Evolutionary conservation across 2,113 vertebrate genomes (phyloP), one percentile per base, ranked within the genome.

Genomic region (Perognathus longimembris): DNA sequence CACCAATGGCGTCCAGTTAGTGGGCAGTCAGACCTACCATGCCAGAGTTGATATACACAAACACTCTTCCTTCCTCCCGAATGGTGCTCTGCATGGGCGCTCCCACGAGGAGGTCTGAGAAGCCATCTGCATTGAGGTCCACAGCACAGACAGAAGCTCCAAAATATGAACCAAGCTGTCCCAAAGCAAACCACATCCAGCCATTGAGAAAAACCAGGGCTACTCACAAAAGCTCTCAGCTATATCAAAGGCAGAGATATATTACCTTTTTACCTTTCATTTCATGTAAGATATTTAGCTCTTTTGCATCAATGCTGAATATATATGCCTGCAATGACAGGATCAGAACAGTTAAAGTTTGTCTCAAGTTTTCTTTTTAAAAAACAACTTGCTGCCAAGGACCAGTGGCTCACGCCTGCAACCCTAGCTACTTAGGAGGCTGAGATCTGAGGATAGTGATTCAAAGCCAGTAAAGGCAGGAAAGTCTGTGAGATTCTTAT

Each of bases 81-180:
- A 98, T 34, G 5, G 94, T 97, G 84, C 99, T 99, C 85, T 98
- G 97, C 99, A 99, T 98, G 1, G 99, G 99, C 14, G 99, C 99
- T 12, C 99, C 99, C 0, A 99, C 99, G 9, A 99, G 97, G 45
- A 99, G 98, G 91, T 99, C 99, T 2, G 99, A 99, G 32, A 99
- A 97, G 54, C 99, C 99, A 50, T 99, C 99, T 5, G 98, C 97
- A 2, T 99, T 99, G 95, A 99, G 98, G 97, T 99, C 99, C 87
- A 99, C 98, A 0, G 96, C 99, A 90, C 99, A 99, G 67, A 99
- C 92, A 77, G 99, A 98, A 88, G 99, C 98, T 93, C 99, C 99
- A 28, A 99, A 99, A 93, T 99, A 99, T 4, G 99, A 99, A 76
- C 99, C 99, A 84, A 99, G 98, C 99, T 99, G 94, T 22, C 30